A percentile compares a stretch with the other conserved stretches of the same genome.
Conservation (phyloP, 1,140 invertebrate genomes). For the Yoshiicerus persimilis region DNA sequence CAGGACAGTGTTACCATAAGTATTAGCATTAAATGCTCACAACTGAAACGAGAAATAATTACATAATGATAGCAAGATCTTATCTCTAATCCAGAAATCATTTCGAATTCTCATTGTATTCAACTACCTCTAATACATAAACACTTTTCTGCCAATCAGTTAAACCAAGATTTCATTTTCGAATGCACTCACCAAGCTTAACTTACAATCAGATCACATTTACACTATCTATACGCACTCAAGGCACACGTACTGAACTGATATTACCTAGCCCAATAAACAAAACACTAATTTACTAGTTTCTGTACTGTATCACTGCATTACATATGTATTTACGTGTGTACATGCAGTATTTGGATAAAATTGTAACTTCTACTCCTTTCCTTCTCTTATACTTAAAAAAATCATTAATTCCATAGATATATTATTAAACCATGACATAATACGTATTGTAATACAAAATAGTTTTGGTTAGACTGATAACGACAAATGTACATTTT, state of each 20-base stretch:
- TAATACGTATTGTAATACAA: too few relatives aligned
- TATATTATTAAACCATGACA: too few relatives aligned
- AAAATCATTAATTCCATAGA: too few relatives aligned
- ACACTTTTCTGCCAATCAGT: conserved; percentile 16
- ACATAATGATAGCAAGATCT: conserved; percentile 15
- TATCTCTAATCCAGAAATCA: conserved; percentile 20
- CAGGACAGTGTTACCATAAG: neutral
- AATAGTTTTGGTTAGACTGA: neutral
- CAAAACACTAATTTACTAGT: neutral
- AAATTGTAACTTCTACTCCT: too few relatives aligned
- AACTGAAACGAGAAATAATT: conserved; percentile 27
- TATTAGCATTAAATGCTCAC: conserved; percentile 7
- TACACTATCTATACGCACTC: too few relatives aligned
- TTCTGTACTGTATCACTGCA: neutral
- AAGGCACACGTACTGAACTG: neutral
- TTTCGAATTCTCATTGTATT: conserved; percentile 6
- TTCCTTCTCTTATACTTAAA: too few relatives aligned
- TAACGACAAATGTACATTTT: neutral
- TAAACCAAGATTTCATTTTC: conserved; percentile 15
- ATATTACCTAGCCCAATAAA: neutral
- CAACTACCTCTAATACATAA: neutral
- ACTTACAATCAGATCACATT: neutral
- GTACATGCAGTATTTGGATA: neutral
- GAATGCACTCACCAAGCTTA: neutral
- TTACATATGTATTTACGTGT: neutral